Percentiles rank a stretch among this genome's conserved stretches.
Conservation (phyloP, 2,888 invertebrate genomes). For the Omphaloscelis lunosa region DNA sequence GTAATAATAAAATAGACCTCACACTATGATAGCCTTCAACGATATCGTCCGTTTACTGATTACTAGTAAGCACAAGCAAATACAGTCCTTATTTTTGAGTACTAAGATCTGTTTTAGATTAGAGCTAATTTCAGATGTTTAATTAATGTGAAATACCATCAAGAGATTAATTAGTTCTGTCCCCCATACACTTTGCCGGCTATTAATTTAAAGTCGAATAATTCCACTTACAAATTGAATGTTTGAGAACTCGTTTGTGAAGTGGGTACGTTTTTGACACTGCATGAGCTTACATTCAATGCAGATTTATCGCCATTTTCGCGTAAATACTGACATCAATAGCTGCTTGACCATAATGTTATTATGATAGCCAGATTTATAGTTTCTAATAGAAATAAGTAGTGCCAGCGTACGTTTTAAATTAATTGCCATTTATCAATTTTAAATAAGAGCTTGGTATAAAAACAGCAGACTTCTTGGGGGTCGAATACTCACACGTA, state of each 20-base stretch:
- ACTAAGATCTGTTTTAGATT: conserved; percentile 61
- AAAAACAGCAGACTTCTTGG: conserved; percentile 49
- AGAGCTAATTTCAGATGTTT: conserved; percentile 69
- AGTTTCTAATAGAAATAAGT: conserved; percentile 69
- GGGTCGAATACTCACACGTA: conserved; percentile 47
- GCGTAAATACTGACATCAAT: conserved; percentile 77
- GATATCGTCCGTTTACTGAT: conserved; percentile 68
- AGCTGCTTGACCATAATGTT: conserved; percentile 73
- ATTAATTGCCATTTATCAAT: conserved; percentile 61
- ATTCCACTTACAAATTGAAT: conserved; percentile 85
- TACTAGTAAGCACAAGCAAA: conserved; percentile 53
- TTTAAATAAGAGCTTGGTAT: conserved; percentile 60
- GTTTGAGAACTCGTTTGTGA: conserved; percentile 80
- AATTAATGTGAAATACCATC: conserved; percentile 85
- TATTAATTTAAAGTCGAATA: conserved; percentile 85
- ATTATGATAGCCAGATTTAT: conserved; percentile 75
- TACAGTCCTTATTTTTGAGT: conserved; percentile 48
- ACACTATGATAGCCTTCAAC: conserved; percentile 81
- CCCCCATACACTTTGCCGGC: conserved; percentile 84
- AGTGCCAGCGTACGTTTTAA: conserved; percentile 47
- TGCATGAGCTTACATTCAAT: conserved; percentile 76
- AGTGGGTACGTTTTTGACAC: conserved; percentile 75
- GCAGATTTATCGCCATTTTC: conserved; percentile 80
- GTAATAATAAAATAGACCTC: conserved; percentile 81
- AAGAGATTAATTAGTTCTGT: conserved; percentile 88